These are phyloP conservation scores for Poeciliopsis gracilis DNA, from an alignment of 2,797 vertebrate species.

Conservation along the genomic window DNA sequence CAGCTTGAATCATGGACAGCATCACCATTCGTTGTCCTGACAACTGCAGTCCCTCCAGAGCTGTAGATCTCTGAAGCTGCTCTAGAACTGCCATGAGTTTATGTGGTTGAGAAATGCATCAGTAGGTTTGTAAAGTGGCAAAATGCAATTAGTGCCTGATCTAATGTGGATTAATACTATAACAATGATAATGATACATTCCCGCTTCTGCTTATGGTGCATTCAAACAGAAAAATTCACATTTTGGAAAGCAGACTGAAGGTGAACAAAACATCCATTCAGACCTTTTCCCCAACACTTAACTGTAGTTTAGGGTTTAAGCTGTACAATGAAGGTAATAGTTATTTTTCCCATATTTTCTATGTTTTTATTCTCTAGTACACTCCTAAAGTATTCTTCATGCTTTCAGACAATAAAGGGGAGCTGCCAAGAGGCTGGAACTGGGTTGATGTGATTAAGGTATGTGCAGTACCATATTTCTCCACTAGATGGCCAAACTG, in stretches of 20 bases:
- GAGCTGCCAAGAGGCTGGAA: slow-evolving; percentile 97
- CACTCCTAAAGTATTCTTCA: not conserved
- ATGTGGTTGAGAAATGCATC: not conserved
- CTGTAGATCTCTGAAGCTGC: not conserved
- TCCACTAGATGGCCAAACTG: slow-evolving; percentile 22
- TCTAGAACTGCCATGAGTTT: not conserved
- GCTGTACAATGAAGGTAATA: not conserved
- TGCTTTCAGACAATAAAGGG: slow-evolving; percentile 90
- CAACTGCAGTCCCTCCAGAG: not conserved
- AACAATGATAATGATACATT: not conserved
- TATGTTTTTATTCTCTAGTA: not conserved
- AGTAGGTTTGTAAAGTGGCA: not conserved
- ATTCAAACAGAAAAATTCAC: not conserved
- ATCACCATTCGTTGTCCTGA: not conserved
- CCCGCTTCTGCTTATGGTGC: not conserved
- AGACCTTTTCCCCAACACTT: no score
- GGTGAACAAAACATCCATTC: not conserved
- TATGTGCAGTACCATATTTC: slow-evolving; percentile 56
- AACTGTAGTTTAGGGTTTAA: not conserved
- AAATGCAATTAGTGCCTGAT: not conserved
- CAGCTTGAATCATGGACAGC: not conserved
- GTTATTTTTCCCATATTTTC: not conserved
- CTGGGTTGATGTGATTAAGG: slow-evolving; percentile 98
- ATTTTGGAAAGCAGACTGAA: not conserved
- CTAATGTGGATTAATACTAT: not conserved